These are phyloP conservation scores for Chrysoperla carnea DNA, from an alignment of 1,140 invertebrate species.

Conservation along the genomic window DNA sequence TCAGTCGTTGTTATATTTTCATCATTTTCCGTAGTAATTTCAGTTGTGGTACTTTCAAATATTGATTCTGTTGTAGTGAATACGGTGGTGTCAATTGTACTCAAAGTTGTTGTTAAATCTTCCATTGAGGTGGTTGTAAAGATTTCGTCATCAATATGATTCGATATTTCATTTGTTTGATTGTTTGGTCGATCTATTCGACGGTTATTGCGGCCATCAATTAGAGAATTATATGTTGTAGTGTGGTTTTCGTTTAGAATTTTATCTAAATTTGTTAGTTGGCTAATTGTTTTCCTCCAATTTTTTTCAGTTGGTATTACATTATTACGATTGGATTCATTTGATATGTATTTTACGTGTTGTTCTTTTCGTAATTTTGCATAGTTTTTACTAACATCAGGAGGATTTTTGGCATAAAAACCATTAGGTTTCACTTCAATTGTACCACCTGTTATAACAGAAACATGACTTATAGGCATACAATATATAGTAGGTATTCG, in stretches of 20 bases:
- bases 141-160: slow-evolving; percentile 1
- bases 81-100: not conserved
- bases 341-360: not conserved
- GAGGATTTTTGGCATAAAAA: slow-evolving; percentile 28
- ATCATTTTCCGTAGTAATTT: not conserved
- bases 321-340: not conserved
- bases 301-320: not conserved
- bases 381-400: slow-evolving; percentile 34
- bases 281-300: not conserved
- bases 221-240: not conserved
- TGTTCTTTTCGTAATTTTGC: slow-evolving; percentile 31
- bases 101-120: slow-evolving; percentile 4
- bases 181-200: not conserved
- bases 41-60: not conserved
- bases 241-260: not conserved
- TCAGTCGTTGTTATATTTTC: not conserved
- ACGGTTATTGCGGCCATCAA: slow-evolving; percentile 8
- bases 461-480: too few relatives aligned
- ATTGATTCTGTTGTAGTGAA: not conserved
- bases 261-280: not conserved
- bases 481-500: too few relatives aligned
- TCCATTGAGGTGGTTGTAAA: slow-evolving; percentile 3
- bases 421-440: slow-evolving; percentile 31
- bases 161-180: not conserved
- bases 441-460: slow-evolving; percentile 23